Base-by-base conservation (phyloP, 2,888 invertebrate species). In the Sylvicola fuscatus region DNA sequence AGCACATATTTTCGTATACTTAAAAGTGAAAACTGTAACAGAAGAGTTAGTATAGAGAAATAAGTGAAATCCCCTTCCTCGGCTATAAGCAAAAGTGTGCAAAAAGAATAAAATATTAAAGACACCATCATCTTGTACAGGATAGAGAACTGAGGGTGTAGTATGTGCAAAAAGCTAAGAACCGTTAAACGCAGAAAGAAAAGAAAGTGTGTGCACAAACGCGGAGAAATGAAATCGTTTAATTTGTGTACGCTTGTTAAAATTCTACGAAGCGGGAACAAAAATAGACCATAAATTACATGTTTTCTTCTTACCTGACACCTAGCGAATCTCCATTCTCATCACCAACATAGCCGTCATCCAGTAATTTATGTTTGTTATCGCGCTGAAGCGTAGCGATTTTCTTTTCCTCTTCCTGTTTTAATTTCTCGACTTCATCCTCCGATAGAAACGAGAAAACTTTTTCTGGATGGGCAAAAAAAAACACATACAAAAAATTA, bases 371-470 rank as follows among this genome's bases (percentile, higher is more conserved):
- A 31, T 38, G 34, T 46, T 55, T 53, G 47, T 55, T 58, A 51
- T 59, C 58, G 47, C 53, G 52, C 44, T 56, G 51, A 43, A 59
- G 43, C 41, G 58, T 58, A 50, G 82, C 81, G 59, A 87, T 81
- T 65, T 84, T 86, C 58, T 70, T 72, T 52, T 84, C 83, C 69
- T 90, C 90, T 65, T 90, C 89, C 53, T 86, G 86, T 63, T 78
- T 83, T 70, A 90, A 72, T 62, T 83, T 79, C 65, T 87, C 86
- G 50, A 92, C 75, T 68, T 92, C 92, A 64, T 87, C 86, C 57
- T 81, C 78, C 56, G 86, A 89, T 54, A 90, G 69, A 65, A 87
- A 90, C 61, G 83, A 82, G 66, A 90, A 90, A 56, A 83, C 79
- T 72, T 84, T 84, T 46, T 82, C 87, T 84, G 63, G 37, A 40